These are phyloP conservation scores for Eledone cirrhosa DNA, from an alignment of 2,888 invertebrate genomes.

Conservation along the genomic window DNA sequence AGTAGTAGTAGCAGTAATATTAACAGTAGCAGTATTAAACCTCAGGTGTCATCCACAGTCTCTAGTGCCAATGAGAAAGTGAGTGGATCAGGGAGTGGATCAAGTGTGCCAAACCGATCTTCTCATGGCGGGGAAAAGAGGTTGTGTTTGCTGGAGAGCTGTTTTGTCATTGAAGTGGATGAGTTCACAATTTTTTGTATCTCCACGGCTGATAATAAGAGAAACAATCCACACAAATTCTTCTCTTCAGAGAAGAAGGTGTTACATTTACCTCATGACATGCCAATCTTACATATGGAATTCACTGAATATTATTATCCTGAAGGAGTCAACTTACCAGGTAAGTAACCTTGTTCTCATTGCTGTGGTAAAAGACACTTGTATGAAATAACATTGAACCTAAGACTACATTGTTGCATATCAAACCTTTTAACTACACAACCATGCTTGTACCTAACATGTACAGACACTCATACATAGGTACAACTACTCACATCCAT, in stretches of 20 bases:
- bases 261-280: conserved; percentile 86
- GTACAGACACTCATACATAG: too few relatives aligned
- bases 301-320: conserved; percentile 93
- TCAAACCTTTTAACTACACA: too few relatives aligned
- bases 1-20: background rate
- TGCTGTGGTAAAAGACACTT: background rate
- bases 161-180: conserved; percentile 86
- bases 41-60: conserved; percentile 26
- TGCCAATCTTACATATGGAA: conserved; percentile 93
- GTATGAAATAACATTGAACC: too few relatives aligned
- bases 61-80: conserved; percentile 29
- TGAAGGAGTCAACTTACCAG: conserved; percentile 71
- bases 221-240: conserved; percentile 80
- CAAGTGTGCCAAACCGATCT: conserved; percentile 10
- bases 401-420: too few relatives aligned
- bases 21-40: background rate
- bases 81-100: conserved; percentile 31
- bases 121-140: conserved; percentile 35
- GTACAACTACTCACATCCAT: too few relatives aligned
- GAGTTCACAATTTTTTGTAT: conserved; percentile 90
- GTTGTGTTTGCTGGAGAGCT: conserved; percentile 83
- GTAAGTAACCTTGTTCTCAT: conserved; percentile 43
- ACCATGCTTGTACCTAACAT: too few relatives aligned
- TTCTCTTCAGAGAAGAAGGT: conserved; percentile 72
- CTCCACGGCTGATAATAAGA: conserved; percentile 72